Evolutionary conservation across 2,797 vertebrate genomes (phyloP).

Genomic region (Babyrousa celebensis): DNA sequence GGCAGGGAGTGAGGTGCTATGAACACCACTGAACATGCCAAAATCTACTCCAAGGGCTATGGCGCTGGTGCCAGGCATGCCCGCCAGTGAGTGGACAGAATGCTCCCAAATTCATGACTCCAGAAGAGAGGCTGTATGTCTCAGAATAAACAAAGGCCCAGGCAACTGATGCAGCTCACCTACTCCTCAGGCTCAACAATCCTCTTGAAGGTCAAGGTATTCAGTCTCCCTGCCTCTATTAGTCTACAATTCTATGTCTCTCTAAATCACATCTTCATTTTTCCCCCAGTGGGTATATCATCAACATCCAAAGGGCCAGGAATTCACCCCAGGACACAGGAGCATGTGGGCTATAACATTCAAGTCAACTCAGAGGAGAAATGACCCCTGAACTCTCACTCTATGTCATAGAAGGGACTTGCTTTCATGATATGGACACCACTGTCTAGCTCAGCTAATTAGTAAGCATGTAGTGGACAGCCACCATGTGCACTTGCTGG

Average conservation of each 20-base stretch:
- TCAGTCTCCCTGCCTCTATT: background rate
- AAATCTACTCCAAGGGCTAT: background rate
- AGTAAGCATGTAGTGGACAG: background rate
- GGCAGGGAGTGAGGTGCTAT: background rate
- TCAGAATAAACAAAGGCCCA: conserved; percentile 41
- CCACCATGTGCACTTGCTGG: background rate
- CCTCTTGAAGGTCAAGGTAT: background rate
- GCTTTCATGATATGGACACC: background rate
- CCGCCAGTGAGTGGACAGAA: background rate
- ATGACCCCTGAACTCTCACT: background rate
- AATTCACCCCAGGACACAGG: background rate
- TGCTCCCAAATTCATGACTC: conserved; percentile 5
- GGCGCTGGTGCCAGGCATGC: conserved; percentile 5
- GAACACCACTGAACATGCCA: background rate
- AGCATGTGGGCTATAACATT: background rate
- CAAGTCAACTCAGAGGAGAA: background rate
- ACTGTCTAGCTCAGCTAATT: background rate
- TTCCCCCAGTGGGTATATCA: background rate
- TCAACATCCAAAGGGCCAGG: background rate
- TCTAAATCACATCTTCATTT: background rate
- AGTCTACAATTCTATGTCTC: background rate
- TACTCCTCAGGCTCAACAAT: background rate
- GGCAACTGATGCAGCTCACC: background rate
- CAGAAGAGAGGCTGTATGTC: background rate
- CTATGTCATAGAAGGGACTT: background rate